Percentiles rank a stretch among this genome's conserved stretches.
Conservation (phyloP, 2,888 invertebrate genomes). For the Lampropteryx suffumata region DNA sequence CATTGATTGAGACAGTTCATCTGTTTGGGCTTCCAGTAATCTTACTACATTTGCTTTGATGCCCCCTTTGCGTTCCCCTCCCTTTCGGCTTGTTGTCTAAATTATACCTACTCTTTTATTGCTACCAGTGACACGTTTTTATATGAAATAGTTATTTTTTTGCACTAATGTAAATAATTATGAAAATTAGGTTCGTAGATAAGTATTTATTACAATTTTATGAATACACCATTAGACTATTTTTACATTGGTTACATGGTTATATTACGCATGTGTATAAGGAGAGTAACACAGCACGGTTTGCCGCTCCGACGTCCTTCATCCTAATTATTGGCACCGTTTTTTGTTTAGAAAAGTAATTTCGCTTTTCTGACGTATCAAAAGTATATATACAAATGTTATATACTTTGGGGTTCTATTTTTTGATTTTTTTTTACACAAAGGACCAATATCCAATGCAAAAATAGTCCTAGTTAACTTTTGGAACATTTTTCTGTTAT, state of each 20-base stretch:
- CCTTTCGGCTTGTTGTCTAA: slow-evolving; percentile 24
- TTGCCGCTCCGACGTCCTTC: no score
- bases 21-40: slow-evolving; percentile 81
- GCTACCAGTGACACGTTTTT: slow-evolving; percentile 61
- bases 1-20: slow-evolving; percentile 63
- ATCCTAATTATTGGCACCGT: no score
- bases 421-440: no score
- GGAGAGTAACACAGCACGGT: no score
- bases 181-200: slow-evolving; percentile 60
- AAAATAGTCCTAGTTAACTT: slow-evolving; percentile 9
- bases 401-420: no score
- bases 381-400: no score
- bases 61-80: slow-evolving; percentile 43
- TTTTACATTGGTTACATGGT: slow-evolving; percentile 11
- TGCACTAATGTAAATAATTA: slow-evolving; percentile 65
- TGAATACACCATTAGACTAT: slow-evolving; percentile 8
- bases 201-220: slow-evolving; percentile 64
- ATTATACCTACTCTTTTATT: slow-evolving; percentile 24
- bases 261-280: no score
- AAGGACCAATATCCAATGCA: slow-evolving; percentile 9
- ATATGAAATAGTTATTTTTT: slow-evolving; percentile 45
- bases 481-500: slow-evolving; percentile 26
- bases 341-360: no score
- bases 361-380: no score
- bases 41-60: slow-evolving; percentile 62